Evolutionary conservation across 2,888 invertebrate species (phyloP), one percentile per base, ranked within the genome.

Genomic region (Ormyrus nitidulus): DNA sequence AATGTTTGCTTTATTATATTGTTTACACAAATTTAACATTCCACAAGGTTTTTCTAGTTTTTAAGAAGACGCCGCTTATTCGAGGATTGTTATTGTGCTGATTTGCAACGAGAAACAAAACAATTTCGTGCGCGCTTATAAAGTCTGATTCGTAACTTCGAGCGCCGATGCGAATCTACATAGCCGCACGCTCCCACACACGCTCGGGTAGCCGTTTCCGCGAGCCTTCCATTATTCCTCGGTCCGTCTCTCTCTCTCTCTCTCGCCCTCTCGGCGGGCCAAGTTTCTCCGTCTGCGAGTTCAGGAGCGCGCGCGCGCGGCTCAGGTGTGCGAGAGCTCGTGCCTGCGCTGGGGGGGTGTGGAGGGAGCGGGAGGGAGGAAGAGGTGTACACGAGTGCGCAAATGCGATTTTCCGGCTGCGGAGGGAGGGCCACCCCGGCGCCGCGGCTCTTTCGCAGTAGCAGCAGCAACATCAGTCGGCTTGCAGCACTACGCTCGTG

Each of bases 401-500:
- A 80, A 77, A 79, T 65, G 75, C 79, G 71, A 72, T 71, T 78
- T 72, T 54, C 19, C 19, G 34, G 19, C 48, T 19, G 13, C 51
- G 68, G 44, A n/a, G 13, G 8, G 53, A 10, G n/a, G 58, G 56
- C 11, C 54, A 13, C 64, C 34, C 59, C 49, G 49, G 49, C 49
- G n/a, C 10, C 48, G 49, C 6, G 49, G 49, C 13, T 49, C 65
- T 65, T 49, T 65, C 49, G 64, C 51, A 46, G 59, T 34, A 5
- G 19, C 34, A 4, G 34, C 59, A 58, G 13, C 11, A 58, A 13
- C 13, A 58, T 59, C 77, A 82, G 82, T 82, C 82, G 80, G 80
- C 82, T 82, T 66, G 66, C 70, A 78, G 75, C 82, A 8, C 51
- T 66, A 56, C 61, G n/a, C 10, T 34, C 34, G 34, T 34, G 34